These are phyloP conservation scores for Aricia artaxerxes DNA, from an alignment of 2,888 invertebrate species.

Conservation along the genomic window DNA sequence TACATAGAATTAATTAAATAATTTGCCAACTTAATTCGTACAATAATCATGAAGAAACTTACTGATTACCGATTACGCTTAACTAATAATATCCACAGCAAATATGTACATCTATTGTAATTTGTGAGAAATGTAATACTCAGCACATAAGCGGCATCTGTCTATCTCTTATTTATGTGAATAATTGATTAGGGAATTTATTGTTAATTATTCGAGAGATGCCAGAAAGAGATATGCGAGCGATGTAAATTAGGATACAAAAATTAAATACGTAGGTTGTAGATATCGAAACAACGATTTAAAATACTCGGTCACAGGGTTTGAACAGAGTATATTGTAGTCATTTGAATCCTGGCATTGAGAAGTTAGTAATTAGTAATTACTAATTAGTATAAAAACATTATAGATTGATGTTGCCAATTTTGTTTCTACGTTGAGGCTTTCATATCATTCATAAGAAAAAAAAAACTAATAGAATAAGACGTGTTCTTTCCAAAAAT, in stretches of 20 bases:
- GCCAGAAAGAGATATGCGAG: neutral
- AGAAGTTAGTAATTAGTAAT: neutral
- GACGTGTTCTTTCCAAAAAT: neutral
- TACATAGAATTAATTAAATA: too few species aligned
- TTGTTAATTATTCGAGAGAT: neutral
- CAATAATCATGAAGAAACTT: too few species aligned
- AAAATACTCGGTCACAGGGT: conserved; percentile 8
- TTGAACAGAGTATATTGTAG: neutral
- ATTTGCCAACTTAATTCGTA: too few species aligned
- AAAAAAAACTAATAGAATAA: neutral
- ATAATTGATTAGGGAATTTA: neutral
- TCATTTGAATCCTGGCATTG: neutral
- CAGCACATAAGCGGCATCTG: too few species aligned
- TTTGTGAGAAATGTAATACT: too few species aligned
- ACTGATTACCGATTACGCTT: too few species aligned
- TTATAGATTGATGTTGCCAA: neutral
- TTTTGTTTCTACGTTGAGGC: neutral
- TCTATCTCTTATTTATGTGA: neutral
- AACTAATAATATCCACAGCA: too few species aligned
- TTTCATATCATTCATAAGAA: neutral
- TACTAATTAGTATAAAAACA: neutral
- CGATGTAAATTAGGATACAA: neutral
- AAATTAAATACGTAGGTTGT: too few species aligned
- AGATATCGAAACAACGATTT: neutral
- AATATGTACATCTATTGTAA: too few species aligned